A percentile compares a stretch with the other conserved stretches of the same genome.
phyloP scores from a whole-genome alignment of 2,113 vertebrate species.

The Ptychochromis oligacanthus region DNA sequence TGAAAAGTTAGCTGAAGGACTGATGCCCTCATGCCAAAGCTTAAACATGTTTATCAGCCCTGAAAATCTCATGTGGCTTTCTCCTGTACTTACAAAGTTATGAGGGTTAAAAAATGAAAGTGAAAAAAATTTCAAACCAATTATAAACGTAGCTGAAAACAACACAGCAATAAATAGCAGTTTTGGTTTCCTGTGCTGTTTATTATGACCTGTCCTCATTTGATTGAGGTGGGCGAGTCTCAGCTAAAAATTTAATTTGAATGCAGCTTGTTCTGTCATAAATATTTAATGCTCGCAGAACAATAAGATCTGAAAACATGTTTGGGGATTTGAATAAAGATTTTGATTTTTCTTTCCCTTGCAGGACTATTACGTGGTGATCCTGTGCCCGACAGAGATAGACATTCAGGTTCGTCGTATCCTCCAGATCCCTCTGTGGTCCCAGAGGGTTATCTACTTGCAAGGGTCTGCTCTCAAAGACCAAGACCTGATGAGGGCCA shows the following conservation, averaged over 20 bases:
- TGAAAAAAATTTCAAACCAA: neutral
- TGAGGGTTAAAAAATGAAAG: neutral
- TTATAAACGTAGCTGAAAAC: neutral
- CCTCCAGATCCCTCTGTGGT: slow-evolving; percentile 97
- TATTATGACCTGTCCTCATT: neutral
- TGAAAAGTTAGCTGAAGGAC: too few relatives aligned
- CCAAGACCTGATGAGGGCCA: slow-evolving; percentile 98
- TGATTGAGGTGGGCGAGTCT: neutral
- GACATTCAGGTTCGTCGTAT: slow-evolving; percentile 95
- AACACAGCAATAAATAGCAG: neutral
- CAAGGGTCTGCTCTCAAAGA: slow-evolving; percentile 98
- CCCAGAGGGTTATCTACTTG: slow-evolving; percentile 97
- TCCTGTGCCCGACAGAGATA: slow-evolving; percentile 96
- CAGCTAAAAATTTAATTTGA: neutral
- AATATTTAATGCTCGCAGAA: neutral
- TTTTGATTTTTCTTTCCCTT: neutral
- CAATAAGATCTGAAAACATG: neutral
- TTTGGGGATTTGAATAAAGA: neutral
- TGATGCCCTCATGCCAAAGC: too few relatives aligned
- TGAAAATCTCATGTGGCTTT: neutral
- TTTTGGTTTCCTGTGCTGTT: neutral
- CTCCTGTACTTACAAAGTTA: neutral
- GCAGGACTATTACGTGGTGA: slow-evolving; percentile 98
- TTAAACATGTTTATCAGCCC: neutral
- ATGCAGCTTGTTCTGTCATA: neutral